These are phyloP conservation scores for Aphaenogaster ashmeadi DNA, from an alignment of 1,140 invertebrate genomes.

Conservation along the genomic window DNA sequence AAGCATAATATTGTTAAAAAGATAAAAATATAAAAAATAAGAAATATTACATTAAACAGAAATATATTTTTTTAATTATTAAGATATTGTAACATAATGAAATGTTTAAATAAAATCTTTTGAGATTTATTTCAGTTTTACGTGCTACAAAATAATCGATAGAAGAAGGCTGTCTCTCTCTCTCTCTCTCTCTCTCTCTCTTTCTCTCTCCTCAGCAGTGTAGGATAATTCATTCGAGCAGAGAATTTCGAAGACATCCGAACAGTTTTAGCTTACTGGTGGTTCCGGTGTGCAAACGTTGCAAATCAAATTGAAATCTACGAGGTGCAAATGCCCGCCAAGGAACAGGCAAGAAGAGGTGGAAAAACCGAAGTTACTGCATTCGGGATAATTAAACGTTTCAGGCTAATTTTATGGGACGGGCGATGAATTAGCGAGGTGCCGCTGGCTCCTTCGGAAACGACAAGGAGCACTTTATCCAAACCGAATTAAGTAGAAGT, in stretches of 20 bases:
- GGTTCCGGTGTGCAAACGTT: slow-evolving; percentile 27
- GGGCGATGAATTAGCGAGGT: slow-evolving; percentile 56
- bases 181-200: neutral
- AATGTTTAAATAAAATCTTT: slow-evolving; percentile 15
- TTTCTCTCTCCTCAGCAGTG: neutral
- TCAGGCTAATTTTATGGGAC: slow-evolving; percentile 36
- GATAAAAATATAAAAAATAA: neutral
- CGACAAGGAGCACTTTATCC: slow-evolving; percentile 46
- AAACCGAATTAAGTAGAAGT: slow-evolving; percentile 66
- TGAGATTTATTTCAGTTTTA: neutral
- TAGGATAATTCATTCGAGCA: slow-evolving; percentile 20
- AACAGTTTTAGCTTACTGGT: slow-evolving; percentile 34
- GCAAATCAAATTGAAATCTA: slow-evolving; percentile 65
- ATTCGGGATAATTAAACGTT: slow-evolving; percentile 67
- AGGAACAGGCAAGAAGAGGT: neutral
- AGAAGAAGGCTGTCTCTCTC: neutral
- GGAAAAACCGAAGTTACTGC: slow-evolving; percentile 42
- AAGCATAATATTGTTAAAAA: neutral
- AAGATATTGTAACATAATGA: neutral
- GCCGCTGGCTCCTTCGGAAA: neutral
- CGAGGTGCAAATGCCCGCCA: slow-evolving; percentile 3
- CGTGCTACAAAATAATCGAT: slow-evolving; percentile 1
- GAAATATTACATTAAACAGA: neutral
- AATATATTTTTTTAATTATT: slow-evolving; percentile 11
- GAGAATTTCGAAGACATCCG: slow-evolving; percentile 34